Evolutionary conservation across 1,140 invertebrate species (phyloP), one percentile per base, ranked within the genome.

Genomic region (Hylyphantes graminicola): DNA sequence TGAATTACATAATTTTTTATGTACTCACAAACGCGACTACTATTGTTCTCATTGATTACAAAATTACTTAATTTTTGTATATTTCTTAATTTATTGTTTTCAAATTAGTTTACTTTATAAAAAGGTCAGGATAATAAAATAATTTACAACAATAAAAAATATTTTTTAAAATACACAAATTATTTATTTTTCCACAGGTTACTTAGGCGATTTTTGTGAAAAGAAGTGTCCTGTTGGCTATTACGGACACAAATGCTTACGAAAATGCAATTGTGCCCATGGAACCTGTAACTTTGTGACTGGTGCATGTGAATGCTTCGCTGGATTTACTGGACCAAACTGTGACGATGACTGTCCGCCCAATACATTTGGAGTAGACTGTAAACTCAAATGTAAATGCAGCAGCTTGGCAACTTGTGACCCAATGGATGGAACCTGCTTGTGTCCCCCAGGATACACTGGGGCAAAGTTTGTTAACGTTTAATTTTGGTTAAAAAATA

Each of bases 211-310:
- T 0, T 90, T 92, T 68, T 98, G 96, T 88, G 92, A 94, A 73
- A 89, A 93, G 74, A 90, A 91, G 86, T 98, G 96, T 89, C 89
- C 92, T 0, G 87, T 91, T 0, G 91, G 93, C 54, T 91, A 89
- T 35, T 97, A 94, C 87, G 96, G 96, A 10, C 92, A 93, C 72
- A 92, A 95, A 67, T 98, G 97, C 88, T 90, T 89, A 12, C 94
- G 96, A 87, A 89, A 90, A 63, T 98, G 97, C 88, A 90, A 92
- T 48, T 98, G 96, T 89, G 91, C 92, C 89, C 93, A 93, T 73
- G 95, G 94, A 11, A 92, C 90, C 35, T 97, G 96, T 89, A 92
- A 96, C 89, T 94, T 94, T 87, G 92, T 96, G 11, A 94, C 94
- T 51, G 96, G 96, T 12, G 93, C 94, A 85, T 97, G 96, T 87